Evolutionary conservation across 2,888 invertebrate species (phyloP).

Genomic region (Heliconius hortense): DNA sequence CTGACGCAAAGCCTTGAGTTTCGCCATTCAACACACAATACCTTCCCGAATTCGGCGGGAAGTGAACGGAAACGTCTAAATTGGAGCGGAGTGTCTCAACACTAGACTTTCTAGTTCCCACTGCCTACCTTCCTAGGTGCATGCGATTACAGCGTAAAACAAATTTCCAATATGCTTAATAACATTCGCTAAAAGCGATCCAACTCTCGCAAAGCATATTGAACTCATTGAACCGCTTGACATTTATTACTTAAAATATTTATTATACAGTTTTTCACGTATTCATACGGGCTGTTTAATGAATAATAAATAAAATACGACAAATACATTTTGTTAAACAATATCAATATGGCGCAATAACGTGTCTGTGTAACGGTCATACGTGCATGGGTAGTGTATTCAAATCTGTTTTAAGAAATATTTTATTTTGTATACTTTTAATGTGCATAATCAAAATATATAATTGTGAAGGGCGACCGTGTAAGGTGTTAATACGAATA

Average conservation of each 20-base stretch:
- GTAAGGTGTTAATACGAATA: neutral
- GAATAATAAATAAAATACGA: slow-evolving; percentile 11
- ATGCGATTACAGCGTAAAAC: too few relatives aligned
- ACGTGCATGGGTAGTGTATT: neutral
- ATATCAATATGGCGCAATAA: neutral
- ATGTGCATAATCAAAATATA: too few relatives aligned
- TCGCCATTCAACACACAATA: too few relatives aligned
- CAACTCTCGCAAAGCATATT: slow-evolving; percentile 13
- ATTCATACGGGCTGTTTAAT: slow-evolving; percentile 1
- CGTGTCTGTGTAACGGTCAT: neutral
- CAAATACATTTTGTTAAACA: neutral
- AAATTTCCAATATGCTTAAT: slow-evolving; percentile 5
- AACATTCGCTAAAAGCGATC: slow-evolving; percentile 19
- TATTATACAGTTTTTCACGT: slow-evolving; percentile 9
- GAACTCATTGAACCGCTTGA: slow-evolving; percentile 19
- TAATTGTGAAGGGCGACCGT: too few relatives aligned
- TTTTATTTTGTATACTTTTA: neutral
- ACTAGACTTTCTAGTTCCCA: too few relatives aligned
- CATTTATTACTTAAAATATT: slow-evolving; percentile 22
- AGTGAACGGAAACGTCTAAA: too few relatives aligned
- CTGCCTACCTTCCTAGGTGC: too few relatives aligned
- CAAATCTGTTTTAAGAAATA: neutral
- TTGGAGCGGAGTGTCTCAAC: too few relatives aligned
- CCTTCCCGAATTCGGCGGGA: too few relatives aligned
- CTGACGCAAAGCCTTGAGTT: too few relatives aligned